Evolutionary conservation across 2,888 invertebrate genomes (phyloP).

Genomic region (Fabriciana adippe): DNA sequence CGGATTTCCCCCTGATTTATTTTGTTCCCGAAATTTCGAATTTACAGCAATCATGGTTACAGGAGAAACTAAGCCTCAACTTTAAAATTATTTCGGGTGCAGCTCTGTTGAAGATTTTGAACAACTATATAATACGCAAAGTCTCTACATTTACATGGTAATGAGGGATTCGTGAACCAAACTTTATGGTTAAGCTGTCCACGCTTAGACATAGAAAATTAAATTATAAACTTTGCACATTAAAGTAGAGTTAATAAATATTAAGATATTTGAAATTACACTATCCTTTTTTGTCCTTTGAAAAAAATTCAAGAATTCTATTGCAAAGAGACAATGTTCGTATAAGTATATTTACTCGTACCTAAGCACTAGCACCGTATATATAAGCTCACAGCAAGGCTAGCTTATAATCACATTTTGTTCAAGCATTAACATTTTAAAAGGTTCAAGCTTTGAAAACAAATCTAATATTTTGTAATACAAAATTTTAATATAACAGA

Average conservation of each 20-base stretch:
- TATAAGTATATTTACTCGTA: too few relatives aligned
- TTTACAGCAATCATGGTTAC: too few relatives aligned
- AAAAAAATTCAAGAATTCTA: too few relatives aligned
- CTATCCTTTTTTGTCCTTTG: too few relatives aligned
- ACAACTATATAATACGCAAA: conserved; percentile 12
- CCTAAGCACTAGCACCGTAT: too few relatives aligned
- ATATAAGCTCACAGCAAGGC: too few relatives aligned
- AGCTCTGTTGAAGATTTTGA: conserved; percentile 5
- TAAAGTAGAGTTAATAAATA: conserved; percentile 9
- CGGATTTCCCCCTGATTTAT: too few relatives aligned
- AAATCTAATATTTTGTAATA: not conserved
- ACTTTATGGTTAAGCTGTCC: conserved; percentile 25
- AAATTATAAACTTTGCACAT: conserved; percentile 10
- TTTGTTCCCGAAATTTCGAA: too few relatives aligned
- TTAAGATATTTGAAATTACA: conserved; percentile 4
- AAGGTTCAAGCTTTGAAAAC: not conserved
- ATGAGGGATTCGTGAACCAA: conserved; percentile 22
- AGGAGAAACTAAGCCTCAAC: not conserved
- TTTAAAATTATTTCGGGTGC: not conserved
- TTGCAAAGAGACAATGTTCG: too few relatives aligned
- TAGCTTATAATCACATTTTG: too few relatives aligned
- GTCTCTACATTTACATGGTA: conserved; percentile 26
- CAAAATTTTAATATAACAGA: not conserved
- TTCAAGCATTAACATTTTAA: too few relatives aligned
- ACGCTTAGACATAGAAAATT: conserved; percentile 20